These are phyloP conservation scores for Drosophila limbata DNA, from an alignment of 2,888 invertebrate genomes.

Conservation along the genomic window DNA sequence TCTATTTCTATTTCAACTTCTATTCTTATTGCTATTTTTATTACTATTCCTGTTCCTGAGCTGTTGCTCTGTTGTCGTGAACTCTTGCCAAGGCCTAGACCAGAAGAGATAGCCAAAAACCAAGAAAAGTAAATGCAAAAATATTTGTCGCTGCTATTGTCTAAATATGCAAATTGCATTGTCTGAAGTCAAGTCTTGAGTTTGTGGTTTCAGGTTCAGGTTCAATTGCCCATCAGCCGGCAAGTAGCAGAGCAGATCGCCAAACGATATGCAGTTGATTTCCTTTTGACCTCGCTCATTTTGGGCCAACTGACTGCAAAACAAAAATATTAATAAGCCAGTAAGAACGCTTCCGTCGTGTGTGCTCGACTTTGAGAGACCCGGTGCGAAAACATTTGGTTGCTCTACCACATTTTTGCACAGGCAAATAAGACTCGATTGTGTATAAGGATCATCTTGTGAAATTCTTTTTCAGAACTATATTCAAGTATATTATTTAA, in stretches of 20 bases:
- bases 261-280: slow-evolving; percentile 44
- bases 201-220: slow-evolving; percentile 55
- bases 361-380: neutral
- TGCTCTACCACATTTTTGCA: neutral
- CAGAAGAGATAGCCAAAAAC: slow-evolving; percentile 32
- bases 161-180: slow-evolving; percentile 80
- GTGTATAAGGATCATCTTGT: too few species aligned
- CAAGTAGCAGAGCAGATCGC: slow-evolving; percentile 47
- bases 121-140: slow-evolving; percentile 38
- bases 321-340: slow-evolving; percentile 64
- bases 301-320: slow-evolving; percentile 30
- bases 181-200: slow-evolving; percentile 30
- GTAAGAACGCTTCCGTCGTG: neutral
- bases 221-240: slow-evolving; percentile 59
- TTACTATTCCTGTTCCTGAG: neutral
- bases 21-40: slow-evolving; percentile 16
- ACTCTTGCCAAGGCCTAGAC: slow-evolving; percentile 36
- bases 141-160: slow-evolving; percentile 67
- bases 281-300: slow-evolving; percentile 72
- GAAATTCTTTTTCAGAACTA: too few species aligned
- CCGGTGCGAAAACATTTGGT: neutral
- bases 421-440: too few species aligned
- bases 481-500: too few species aligned
- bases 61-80: slow-evolving; percentile 34
- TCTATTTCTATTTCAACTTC: neutral